Percentiles rank a stretch among this genome's conserved stretches.
Conservation (phyloP, 2,113 vertebrate species). For the Myotis yumanensis region DNA sequence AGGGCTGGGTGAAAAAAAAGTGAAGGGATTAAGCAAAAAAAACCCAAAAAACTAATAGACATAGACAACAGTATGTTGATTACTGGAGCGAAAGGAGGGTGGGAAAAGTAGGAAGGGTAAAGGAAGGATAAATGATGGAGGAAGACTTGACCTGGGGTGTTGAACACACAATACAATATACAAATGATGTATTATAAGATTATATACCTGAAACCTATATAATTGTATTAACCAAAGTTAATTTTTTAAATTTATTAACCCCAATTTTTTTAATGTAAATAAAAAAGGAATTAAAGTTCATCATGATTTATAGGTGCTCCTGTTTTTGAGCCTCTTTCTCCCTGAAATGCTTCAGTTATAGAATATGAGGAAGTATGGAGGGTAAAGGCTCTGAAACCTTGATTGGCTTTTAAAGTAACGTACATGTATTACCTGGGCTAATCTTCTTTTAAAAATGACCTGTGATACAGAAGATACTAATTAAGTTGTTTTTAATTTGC, state of each 20-base stretch:
- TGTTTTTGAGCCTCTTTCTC: background rate
- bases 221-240: background rate
- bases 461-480: slow-evolving; percentile 19
- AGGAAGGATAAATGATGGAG: background rate
- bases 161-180: background rate
- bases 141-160: background rate
- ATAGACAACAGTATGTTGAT: background rate
- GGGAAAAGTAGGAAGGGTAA: background rate
- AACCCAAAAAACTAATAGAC: background rate
- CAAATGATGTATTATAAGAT: background rate
- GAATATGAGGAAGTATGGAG: background rate
- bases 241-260: too few species aligned
- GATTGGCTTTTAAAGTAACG: slow-evolving; percentile 35
- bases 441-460: slow-evolving; percentile 41
- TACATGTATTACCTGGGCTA: slow-evolving; percentile 31
- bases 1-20: background rate
- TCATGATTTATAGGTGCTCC: background rate
- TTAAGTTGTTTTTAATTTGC: slow-evolving; percentile 68
- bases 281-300: background rate
- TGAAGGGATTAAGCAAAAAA: background rate
- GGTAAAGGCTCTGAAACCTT: background rate
- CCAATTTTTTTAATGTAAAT: background rate
- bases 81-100: background rate
- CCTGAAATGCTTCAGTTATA: background rate
- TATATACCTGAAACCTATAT: background rate